Conservation (phyloP, 30 jellyfish, hydroid and myxozoan genomes). For the Clytia hemisphaerica region DNA sequence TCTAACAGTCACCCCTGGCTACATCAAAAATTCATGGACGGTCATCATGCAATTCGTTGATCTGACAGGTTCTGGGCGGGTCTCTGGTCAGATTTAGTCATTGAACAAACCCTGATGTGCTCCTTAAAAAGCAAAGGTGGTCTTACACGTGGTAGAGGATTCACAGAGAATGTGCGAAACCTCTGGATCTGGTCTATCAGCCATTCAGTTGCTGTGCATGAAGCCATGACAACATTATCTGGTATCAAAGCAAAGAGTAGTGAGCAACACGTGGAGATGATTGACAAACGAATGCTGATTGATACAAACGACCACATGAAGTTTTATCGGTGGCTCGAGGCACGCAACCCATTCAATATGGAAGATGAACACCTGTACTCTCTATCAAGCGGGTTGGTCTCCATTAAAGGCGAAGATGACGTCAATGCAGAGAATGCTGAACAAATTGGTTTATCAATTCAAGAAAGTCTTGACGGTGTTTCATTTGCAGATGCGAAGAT, state of each 20-base stretch:
- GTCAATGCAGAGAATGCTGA: conserved; percentile 37
- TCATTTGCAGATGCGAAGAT: conserved; percentile 26
- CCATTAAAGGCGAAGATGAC: conserved; percentile 12
- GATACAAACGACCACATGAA: conserved; percentile 24
- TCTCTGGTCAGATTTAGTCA: conserved; percentile 35
- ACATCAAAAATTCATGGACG: conserved; percentile 20
- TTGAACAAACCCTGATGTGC: conserved; percentile 41
- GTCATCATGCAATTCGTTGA: conserved; percentile 25
- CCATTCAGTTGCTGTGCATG: conserved; percentile 25
- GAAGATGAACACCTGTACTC: conserved; percentile 15
- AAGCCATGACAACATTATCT: conserved; percentile 31
- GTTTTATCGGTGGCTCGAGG: conserved; percentile 25
- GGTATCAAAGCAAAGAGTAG: conserved; percentile 15
- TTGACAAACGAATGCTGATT: neutral
- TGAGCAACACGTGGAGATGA: conserved; percentile 48
- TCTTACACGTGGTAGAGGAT: conserved; percentile 37
- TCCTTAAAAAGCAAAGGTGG: conserved; percentile 35
- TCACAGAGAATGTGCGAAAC: conserved; percentile 16
- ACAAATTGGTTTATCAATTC: conserved; percentile 16
- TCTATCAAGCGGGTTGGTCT: conserved; percentile 26
- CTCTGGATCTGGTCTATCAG: conserved; percentile 16
- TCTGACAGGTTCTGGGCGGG: conserved; percentile 33
- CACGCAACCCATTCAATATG: conserved; percentile 9
- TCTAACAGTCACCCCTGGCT: conserved; percentile 6
- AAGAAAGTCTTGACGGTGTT: conserved; percentile 18